A percentile compares a stretch with the other conserved stretches of the same genome.
Conservation (phyloP, 1,140 invertebrate genomes). For the Ganaspis sp. region DNA sequence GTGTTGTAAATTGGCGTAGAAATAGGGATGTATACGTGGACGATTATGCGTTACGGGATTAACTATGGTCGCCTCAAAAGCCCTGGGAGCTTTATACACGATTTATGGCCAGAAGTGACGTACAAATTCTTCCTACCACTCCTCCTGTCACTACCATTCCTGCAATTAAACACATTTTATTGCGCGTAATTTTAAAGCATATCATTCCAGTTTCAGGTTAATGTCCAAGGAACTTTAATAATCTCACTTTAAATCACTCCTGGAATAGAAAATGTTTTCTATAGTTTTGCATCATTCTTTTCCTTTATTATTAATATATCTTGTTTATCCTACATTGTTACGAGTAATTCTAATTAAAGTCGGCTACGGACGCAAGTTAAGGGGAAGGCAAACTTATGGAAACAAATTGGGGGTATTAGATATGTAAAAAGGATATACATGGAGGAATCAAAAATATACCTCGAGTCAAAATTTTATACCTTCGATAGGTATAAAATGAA, state of each 20-base stretch:
- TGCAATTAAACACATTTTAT: conserved; percentile 17
- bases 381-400: no score
- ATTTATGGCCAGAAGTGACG: conserved; percentile 25
- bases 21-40: conserved; percentile 1
- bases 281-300: no score
- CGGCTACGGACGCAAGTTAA: no score
- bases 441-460: no score
- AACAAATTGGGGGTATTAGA: no score
- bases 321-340: no score
- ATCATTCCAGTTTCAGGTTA: background rate
- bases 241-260: background rate
- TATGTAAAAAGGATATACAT: no score
- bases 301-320: no score
- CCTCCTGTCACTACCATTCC: conserved; percentile 20
- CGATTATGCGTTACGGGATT: conserved; percentile 28
- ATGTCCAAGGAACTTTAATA: background rate
- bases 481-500: no score
- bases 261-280: background rate
- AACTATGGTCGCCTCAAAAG: background rate
- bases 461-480: no score
- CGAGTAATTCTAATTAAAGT: no score
- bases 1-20: conserved; percentile 15
- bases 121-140: conserved; percentile 13
- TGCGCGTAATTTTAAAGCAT: background rate
- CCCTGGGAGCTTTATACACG: background rate